A percentile compares a stretch with the other conserved stretches of the same genome.
Conservation (phyloP, 2,113 vertebrate species). For the Cromileptes altivelis region DNA sequence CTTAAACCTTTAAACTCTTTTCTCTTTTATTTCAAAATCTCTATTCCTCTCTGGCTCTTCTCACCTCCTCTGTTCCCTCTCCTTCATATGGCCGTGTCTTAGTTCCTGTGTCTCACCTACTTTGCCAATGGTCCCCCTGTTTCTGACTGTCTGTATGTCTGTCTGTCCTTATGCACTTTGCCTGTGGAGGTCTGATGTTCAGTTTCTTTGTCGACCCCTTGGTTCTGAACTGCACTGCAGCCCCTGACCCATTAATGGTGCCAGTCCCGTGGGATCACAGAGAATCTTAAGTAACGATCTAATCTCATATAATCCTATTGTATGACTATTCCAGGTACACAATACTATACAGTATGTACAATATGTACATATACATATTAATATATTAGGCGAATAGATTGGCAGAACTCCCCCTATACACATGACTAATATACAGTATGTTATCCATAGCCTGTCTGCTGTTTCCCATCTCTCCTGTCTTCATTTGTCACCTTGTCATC, state of each 20-base stretch:
- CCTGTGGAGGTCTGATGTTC: constrained; percentile 60
- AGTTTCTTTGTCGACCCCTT: constrained; percentile 52
- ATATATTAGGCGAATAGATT: constrained; percentile 62
- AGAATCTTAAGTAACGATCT: constrained; percentile 61
- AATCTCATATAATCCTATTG: constrained; percentile 67
- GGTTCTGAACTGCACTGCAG: constrained; percentile 69
- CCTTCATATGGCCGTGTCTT: constrained; percentile 65
- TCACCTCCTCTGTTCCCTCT: constrained; percentile 69
- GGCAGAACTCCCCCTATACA: constrained; percentile 46
- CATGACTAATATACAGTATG: constrained; percentile 35
- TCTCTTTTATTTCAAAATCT: constrained; percentile 57
- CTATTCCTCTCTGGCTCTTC: constrained; percentile 52
- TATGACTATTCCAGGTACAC: constrained; percentile 73
- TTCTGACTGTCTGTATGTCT: constrained; percentile 70
- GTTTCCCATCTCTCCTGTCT: constrained; percentile 26
- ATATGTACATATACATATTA: constrained; percentile 71
- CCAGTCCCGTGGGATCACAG: constrained; percentile 77
- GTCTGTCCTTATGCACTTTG: constrained; percentile 67
- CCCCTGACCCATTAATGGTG: constrained; percentile 62
- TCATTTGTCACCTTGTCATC: constrained; percentile 55
- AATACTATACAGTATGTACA: constrained; percentile 67
- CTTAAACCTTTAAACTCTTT: constrained; percentile 82
- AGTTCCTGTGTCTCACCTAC: constrained; percentile 46
- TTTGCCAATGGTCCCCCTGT: constrained; percentile 64
- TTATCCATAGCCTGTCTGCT: constrained; percentile 50